Percentiles rank a stretch among this genome's conserved stretches.
Conservation (phyloP, 2,113 vertebrate genomes). For the Cyprinodon brontotheroides region DNA sequence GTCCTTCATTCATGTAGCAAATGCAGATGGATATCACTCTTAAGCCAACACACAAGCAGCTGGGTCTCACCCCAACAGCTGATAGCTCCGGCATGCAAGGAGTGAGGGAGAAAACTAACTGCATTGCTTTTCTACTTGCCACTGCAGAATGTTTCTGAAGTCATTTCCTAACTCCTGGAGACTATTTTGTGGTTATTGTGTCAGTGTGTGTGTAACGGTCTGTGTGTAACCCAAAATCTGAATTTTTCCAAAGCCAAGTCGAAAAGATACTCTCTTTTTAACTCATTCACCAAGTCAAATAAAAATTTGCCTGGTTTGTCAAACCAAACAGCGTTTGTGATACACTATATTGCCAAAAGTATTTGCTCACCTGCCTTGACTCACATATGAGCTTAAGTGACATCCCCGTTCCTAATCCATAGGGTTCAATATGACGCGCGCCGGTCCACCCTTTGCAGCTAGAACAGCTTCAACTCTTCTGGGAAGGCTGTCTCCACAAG, state of each 20-base stretch:
- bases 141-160: slow-evolving; percentile 28
- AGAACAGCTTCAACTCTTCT: too few relatives aligned
- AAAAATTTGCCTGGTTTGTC: background rate
- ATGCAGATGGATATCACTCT: slow-evolving; percentile 78
- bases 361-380: too few relatives aligned
- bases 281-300: background rate
- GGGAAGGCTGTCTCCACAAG: too few relatives aligned
- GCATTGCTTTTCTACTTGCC: slow-evolving; percentile 24
- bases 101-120: slow-evolving; percentile 41
- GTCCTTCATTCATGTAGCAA: slow-evolving; percentile 74
- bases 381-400: too few relatives aligned
- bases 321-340: too few relatives aligned
- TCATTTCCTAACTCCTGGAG: slow-evolving; percentile 4
- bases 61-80: slow-evolving; percentile 77
- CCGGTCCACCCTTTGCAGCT: too few relatives aligned
- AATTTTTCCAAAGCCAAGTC: background rate
- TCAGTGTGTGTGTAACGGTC: slow-evolving; percentile 1
- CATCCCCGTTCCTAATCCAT: too few relatives aligned
- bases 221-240: background rate
- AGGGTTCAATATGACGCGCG: too few relatives aligned
- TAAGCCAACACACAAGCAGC: slow-evolving; percentile 78
- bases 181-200: background rate
- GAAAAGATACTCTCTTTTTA: background rate
- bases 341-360: too few relatives aligned
- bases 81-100: slow-evolving; percentile 68